Conservation (phyloP, 2,888 invertebrate genomes). For the Lumbricus terrestris region DNA sequence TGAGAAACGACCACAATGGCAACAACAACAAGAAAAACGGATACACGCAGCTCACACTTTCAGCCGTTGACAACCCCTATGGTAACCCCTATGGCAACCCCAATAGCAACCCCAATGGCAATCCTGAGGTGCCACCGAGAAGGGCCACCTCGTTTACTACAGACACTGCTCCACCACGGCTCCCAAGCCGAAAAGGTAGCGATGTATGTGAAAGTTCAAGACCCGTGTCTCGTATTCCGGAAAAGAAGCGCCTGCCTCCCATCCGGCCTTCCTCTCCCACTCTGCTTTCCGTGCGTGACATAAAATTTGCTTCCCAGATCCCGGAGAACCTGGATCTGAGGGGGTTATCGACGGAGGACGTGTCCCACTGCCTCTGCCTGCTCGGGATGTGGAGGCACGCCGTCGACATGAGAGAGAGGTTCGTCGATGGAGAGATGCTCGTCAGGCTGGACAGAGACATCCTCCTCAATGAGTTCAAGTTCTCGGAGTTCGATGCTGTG, state of each 20-base stretch:
- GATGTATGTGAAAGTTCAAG: background rate
- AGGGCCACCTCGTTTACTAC: background rate
- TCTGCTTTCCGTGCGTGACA: background rate
- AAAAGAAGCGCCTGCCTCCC: background rate
- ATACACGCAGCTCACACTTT: background rate
- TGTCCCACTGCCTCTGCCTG: constrained; percentile 12
- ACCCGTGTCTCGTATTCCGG: background rate
- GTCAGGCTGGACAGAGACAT: background rate
- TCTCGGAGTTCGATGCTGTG: background rate
- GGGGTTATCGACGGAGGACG: background rate
- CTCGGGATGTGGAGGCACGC: constrained; percentile 14
- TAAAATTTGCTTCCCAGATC: background rate
- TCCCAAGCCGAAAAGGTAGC: background rate
- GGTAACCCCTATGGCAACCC: no score
- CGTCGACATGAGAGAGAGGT: background rate
- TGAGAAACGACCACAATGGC: background rate
- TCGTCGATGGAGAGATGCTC: constrained; percentile 17
- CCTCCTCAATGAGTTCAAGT: background rate
- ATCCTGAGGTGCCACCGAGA: background rate
- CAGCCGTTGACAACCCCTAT: background rate
- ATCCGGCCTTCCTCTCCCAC: background rate
- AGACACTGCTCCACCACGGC: background rate
- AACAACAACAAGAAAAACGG: background rate
- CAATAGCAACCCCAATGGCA: background rate
- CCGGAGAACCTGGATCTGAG: background rate